These are phyloP conservation scores for Musca vetustissima DNA, from an alignment of 1,140 invertebrate genomes.

Conservation along the genomic window DNA sequence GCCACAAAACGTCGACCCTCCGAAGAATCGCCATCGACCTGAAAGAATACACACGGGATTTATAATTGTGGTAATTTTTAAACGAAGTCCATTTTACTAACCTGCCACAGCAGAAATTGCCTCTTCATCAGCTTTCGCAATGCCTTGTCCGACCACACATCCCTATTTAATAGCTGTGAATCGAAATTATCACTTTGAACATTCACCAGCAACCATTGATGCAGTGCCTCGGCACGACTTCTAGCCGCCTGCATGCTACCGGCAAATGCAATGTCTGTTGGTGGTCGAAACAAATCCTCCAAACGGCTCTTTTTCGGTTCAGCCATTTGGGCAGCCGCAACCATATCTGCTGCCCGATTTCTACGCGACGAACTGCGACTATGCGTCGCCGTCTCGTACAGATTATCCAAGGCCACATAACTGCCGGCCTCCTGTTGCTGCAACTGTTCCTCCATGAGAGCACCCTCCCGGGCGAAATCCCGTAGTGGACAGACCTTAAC, in stretches of 20 bases:
- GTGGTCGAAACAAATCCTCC: conserved; percentile 76
- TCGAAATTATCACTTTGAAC: conserved; percentile 78
- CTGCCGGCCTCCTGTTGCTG: conserved; percentile 43
- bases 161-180: conserved; percentile 74
- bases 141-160: conserved; percentile 72
- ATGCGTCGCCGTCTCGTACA: conserved; percentile 12
- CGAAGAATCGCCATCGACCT: conserved; percentile 69
- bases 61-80: conserved; percentile 7
- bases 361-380: not conserved
- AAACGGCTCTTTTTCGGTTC: conserved; percentile 57
- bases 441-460: conserved; percentile 49
- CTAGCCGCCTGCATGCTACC: conserved; percentile 69
- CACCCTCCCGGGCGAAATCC: conserved; percentile 50
- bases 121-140: conserved; percentile 69
- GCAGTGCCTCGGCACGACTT: conserved; percentile 62
- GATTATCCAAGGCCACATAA: conserved; percentile 14
- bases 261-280: conserved; percentile 70
- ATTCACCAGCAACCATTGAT: conserved; percentile 78
- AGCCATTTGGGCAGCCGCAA: conserved; percentile 27
- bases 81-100: conserved; percentile 42
- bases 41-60: not conserved
- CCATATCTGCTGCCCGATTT: conserved; percentile 42
- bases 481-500: conserved; percentile 50
- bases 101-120: conserved; percentile 82
- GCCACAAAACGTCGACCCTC: conserved; percentile 71